Evolutionary conservation across 2,888 invertebrate species (phyloP), one percentile per base, ranked within the genome.

Genomic region (Girardia tigrina): DNA sequence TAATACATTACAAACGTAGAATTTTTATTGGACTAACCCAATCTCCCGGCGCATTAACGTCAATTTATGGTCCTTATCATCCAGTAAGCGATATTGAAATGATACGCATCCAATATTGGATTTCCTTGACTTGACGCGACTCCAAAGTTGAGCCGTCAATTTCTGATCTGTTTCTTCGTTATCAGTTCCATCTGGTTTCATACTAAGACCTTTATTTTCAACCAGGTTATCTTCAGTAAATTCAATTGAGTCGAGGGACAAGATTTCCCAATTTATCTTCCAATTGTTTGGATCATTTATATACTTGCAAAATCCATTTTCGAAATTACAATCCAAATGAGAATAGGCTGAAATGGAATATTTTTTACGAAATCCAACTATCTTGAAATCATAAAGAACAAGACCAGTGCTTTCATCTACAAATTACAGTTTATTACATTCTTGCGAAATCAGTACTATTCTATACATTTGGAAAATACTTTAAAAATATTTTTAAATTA

Each of bases 301-400:
- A 16, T 56, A 56, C n/a, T 56, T 56, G 56, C 56, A 56, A 56
- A 56, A n/a, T 8, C 56, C 56, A 56, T 16, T 56, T 56, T 56
- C 56, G n/a, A 56, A 56, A 56, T 56, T 56, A 23, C 56, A 56
- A 56, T 56, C 56, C 56, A 56, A 56, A 56, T 56, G 56, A 56
- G 56, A 56, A n/a, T 20, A 16, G n/a, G 56, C 56, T 56, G 56
- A 56, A 56, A 20, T n/a, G 56, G 56, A 56, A 56, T n/a, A n/a
- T n/a, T n/a, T n/a, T n/a, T n/a, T n/a, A n/a, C n/a, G n/a, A n/a
- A n/a, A n/a, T n/a, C n/a, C n/a, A n/a, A n/a, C n/a, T n/a, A n/a
- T n/a, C n/a, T n/a, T n/a, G n/a, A n/a, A n/a, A n/a, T n/a, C n/a
- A n/a, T n/a, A n/a, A n/a, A n/a, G n/a, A n/a, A n/a, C n/a, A n/a